These are phyloP conservation scores for Epizoanthus rinbou DNA, from an alignment of 92 coral and sea anemone genomes.

Conservation along the genomic window DNA sequence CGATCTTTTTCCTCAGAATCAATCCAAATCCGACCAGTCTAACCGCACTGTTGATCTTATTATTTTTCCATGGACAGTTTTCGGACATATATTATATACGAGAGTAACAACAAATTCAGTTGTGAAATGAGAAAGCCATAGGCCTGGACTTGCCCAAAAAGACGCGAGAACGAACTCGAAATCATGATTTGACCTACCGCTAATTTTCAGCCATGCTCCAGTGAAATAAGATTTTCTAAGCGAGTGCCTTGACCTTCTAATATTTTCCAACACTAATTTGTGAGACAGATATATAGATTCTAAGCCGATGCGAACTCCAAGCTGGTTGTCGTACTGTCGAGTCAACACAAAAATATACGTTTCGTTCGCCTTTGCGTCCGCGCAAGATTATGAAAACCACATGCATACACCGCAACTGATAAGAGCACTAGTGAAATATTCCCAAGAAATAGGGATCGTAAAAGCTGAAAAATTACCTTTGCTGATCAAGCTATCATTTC, in stretches of 20 bases:
- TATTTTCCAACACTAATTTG: conserved; percentile 5
- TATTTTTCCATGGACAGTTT: conserved; percentile 16
- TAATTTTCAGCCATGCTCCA: background rate
- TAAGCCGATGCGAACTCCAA: conserved; percentile 33
- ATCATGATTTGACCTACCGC: background rate
- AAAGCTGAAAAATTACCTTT: conserved; percentile 22
- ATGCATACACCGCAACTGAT: conserved; percentile 26
- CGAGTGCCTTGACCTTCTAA: conserved; percentile 4
- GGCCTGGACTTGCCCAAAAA: conserved; percentile 82
- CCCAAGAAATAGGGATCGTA: conserved; percentile 5
- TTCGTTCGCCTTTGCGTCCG: conserved; percentile 24
- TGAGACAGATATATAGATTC: conserved; percentile 19
- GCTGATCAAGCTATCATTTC: conserved; percentile 16
- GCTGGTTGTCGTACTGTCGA: background rate
- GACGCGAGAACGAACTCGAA: conserved; percentile 2
- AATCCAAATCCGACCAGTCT: background rate
- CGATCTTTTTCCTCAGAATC: background rate
- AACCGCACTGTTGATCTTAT: conserved; percentile 10
- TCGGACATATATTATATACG: conserved; percentile 15
- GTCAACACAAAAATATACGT: conserved; percentile 18
- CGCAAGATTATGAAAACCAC: conserved; percentile 33
- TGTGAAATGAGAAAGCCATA: conserved; percentile 46
- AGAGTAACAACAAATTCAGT: conserved; percentile 36
- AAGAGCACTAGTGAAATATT: conserved; percentile 18
- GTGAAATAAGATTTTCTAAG: background rate